Conservation (phyloP, 2,113 vertebrate species). For the Scolopax mira region DNA sequence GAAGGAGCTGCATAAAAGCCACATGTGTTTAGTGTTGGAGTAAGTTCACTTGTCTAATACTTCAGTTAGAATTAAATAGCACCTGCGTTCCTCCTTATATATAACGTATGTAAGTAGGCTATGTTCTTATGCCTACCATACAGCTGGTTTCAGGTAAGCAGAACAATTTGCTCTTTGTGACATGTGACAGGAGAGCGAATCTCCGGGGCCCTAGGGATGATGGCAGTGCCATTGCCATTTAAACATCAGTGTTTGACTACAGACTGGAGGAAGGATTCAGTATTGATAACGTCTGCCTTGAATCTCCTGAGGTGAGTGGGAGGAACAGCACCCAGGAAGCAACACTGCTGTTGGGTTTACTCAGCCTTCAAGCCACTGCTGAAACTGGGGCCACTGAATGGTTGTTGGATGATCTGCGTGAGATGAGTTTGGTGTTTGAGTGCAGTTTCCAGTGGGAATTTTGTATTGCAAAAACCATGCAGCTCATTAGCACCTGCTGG, state of each 20-base stretch:
- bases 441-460: background rate
- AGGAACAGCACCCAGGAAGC: background rate
- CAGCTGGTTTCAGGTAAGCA: background rate
- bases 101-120: no score
- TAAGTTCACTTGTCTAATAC: background rate
- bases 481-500: background rate
- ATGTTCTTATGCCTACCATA: background rate
- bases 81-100: background rate
- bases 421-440: background rate
- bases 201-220: background rate
- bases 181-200: background rate
- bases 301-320: background rate
- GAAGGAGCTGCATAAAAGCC: background rate
- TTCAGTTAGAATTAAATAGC: background rate
- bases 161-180: background rate
- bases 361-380: background rate
- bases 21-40: background rate
- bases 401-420: background rate
- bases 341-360: background rate
- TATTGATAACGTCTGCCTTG: background rate
- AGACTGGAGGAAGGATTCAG: background rate
- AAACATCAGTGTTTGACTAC: background rate
- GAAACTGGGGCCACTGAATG: background rate
- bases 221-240: background rate
- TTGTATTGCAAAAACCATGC: background rate